Conservation (phyloP, 2,888 invertebrate genomes). For the Diplolepis rosae region DNA sequence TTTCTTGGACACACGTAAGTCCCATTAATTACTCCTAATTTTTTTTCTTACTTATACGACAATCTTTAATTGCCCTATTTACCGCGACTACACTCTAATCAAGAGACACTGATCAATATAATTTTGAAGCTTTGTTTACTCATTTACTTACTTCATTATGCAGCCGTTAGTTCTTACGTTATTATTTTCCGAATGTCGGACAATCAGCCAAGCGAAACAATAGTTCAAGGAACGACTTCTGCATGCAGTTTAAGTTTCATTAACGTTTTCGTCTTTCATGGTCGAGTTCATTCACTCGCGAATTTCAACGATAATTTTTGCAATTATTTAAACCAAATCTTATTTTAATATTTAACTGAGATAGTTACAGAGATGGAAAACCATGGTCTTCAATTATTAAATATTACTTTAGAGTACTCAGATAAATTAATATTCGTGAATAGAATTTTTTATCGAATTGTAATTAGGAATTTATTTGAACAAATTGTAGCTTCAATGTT, state of each 20-base stretch:
- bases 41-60: background rate
- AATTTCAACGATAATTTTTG: background rate
- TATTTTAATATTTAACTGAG: background rate
- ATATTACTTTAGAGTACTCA: no score
- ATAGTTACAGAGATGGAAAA: no score
- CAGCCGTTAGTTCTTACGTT: slow-evolving; percentile 16
- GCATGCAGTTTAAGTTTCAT: slow-evolving; percentile 22
- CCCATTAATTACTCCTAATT: slow-evolving; percentile 25
- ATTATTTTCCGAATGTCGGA: slow-evolving; percentile 19
- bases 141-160: slow-evolving; percentile 8
- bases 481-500: no score
- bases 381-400: no score
- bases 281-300: background rate
- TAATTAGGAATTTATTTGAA: no score
- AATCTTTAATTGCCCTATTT: background rate
- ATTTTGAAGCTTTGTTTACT: slow-evolving; percentile 20
- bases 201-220: slow-evolving; percentile 12
- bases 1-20: slow-evolving; percentile 63
- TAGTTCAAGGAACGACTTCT: slow-evolving; percentile 13
- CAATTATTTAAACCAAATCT: background rate
- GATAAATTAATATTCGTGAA: no score
- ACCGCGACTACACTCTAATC: slow-evolving; percentile 17
- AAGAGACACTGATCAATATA: background rate
- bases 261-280: background rate
- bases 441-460: no score